Percentiles rank a stretch among this genome's conserved stretches.
phyloP scores from a whole-genome alignment of 2,797 vertebrate species.

The Ctenopoma kingsleyae region DNA sequence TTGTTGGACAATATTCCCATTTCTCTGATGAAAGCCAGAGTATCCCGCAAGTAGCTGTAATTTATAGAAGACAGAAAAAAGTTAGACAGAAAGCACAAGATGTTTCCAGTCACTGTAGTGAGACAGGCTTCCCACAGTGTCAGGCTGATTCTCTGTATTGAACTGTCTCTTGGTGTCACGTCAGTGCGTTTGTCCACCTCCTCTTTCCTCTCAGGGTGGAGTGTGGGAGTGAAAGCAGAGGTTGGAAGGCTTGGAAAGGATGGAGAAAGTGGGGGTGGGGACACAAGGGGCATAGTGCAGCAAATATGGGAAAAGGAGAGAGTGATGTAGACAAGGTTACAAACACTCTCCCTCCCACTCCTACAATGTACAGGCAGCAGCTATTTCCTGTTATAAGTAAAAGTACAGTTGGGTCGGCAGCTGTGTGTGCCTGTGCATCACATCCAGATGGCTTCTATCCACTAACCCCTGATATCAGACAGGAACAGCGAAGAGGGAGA shows the following conservation, averaged over 20 bases:
- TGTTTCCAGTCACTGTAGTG: conserved; percentile 18
- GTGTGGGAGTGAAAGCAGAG: neutral
- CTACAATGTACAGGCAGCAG: conserved; percentile 49
- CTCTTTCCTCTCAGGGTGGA: conserved; percentile 25
- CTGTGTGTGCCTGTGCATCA: conserved; percentile 37
- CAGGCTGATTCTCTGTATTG: conserved; percentile 15
- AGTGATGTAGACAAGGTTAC: conserved; percentile 20
- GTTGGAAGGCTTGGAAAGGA: neutral
- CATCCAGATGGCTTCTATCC: conserved; percentile 73
- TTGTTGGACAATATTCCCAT: neutral
- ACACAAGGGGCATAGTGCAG: neutral
- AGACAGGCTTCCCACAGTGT: conserved; percentile 14
- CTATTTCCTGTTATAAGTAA: conserved; percentile 70
- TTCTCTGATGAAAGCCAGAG: conserved; percentile 11
- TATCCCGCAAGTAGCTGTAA: conserved; percentile 1
- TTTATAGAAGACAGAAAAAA: neutral
- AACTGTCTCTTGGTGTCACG: conserved; percentile 12
- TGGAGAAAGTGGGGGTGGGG: conserved; percentile 32
- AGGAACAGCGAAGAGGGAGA: conserved; percentile 23
- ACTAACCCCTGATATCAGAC: conserved; percentile 46
- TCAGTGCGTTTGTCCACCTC: conserved; percentile 1
- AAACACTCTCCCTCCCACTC: neutral
- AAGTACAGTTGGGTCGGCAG: conserved; percentile 55
- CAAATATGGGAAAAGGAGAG: neutral
- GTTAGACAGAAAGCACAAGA: conserved; percentile 35